Base-by-base conservation (phyloP, 2,113 vertebrate genomes). In the Trichomycterus rosablanca region DNA sequence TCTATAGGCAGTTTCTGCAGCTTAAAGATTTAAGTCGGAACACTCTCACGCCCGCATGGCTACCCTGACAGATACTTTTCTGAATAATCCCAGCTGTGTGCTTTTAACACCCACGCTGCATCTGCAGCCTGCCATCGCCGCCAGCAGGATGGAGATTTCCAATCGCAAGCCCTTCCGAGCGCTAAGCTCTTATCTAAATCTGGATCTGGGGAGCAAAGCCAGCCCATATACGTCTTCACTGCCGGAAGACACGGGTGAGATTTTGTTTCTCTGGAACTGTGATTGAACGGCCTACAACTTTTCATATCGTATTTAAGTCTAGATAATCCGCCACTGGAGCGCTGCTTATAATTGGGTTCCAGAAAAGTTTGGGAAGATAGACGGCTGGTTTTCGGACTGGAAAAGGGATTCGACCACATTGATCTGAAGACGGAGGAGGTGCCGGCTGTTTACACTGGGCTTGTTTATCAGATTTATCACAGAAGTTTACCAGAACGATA, bases 381-480 rank as follows among this genome's bases (percentile, higher is more conserved):
- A 59, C 87, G 97, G 1, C 80, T 98, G 34, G 84, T 93, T 0
- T 87, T 87, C 0, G 93, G 96, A 0, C 81, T 88, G 64, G 74
- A 69, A 56, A 84, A 75, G 15, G 94, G 96, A 14, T 98, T 97
- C 73, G 72, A 86, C 30, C 68, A 79, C 19, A 82, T 98, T 1
- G 95, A 97, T 72, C 80, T 97, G 60, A 49, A 70, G 59, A 68
- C 90, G 88, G 89, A 86, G 71, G 84, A 92, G 72, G 67, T 94
- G 0, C 90, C 90, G 0, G 87, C 94, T 0, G 83, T 91, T 9
- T 86, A 91, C 68, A 85, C 90, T 0, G 92, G 93, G 59, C 76
- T 82, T 44, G 84, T 90, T 58, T 95, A 94, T 74, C 92, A 95
- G 78, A 83, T 97, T 1, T 97, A 94, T 71, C 89, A 94, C 82